Conservation (phyloP, 1,140 invertebrate genomes). For the Alviniconcha marisindica region DNA sequence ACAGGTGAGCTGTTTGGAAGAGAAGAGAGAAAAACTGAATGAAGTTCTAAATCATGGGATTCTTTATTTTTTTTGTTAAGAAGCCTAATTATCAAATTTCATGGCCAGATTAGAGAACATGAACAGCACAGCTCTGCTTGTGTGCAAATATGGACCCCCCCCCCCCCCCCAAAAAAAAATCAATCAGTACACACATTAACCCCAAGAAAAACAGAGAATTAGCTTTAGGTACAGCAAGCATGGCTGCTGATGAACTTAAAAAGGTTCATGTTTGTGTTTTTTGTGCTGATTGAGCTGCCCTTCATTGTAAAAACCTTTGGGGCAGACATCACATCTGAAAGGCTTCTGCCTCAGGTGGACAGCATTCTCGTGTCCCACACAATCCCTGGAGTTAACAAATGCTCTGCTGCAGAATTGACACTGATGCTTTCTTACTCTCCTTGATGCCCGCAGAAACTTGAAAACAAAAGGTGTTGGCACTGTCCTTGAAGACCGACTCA, state of each 20-base stretch:
- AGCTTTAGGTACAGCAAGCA: no score
- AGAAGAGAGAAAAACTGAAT: not conserved
- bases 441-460: not conserved
- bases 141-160: no score
- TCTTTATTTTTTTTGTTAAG: no score
- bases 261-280: not conserved
- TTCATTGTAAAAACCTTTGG: not conserved
- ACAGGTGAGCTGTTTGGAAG: not conserved
- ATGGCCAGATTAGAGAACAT: no score
- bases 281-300: not conserved
- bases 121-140: no score
- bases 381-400: slow-evolving; percentile 23
- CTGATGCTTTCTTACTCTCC: not conserved
- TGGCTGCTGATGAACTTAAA: no score
- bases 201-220: not conserved
- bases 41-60: not conserved
- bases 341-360: slow-evolving; percentile 8
- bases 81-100: no score
- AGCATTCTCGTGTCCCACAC: slow-evolving; percentile 1
- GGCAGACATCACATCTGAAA: not conserved
- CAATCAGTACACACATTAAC: not conserved
- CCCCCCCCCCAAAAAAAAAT: not conserved
- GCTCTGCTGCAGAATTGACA: slow-evolving; percentile 42
- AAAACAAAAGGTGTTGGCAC: not conserved
- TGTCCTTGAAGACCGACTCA: not conserved